Conservation (phyloP, 2,888 invertebrate species). For the Syrphus vitripennis region DNA sequence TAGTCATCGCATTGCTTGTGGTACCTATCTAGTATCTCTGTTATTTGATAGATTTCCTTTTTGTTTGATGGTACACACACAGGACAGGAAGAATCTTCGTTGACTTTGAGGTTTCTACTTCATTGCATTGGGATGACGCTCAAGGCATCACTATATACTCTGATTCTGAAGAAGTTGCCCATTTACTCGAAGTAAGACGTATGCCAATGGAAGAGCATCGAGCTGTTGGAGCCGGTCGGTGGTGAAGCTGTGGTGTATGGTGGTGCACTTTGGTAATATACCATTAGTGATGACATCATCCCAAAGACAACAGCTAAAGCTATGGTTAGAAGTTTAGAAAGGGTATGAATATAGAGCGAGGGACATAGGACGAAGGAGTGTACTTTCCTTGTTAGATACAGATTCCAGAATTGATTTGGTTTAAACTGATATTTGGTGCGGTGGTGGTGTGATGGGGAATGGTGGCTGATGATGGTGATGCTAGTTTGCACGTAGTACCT, state of each 20-base stretch:
- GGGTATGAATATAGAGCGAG: not conserved
- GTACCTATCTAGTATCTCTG: conserved; percentile 26
- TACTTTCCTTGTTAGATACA: conserved; percentile 23
- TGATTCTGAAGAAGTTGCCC: conserved; percentile 1
- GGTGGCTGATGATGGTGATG: too few species aligned
- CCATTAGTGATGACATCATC: conserved; percentile 62
- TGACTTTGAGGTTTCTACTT: conserved; percentile 68
- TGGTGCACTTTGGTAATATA: conserved; percentile 26
- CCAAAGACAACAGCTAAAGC: conserved; percentile 9
- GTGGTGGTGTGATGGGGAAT: too few species aligned
- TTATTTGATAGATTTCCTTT: conserved; percentile 69
- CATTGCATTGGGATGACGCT: conserved; percentile 37
- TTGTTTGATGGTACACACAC: conserved; percentile 51
- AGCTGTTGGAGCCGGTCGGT: not conserved
- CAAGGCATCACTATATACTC: not conserved
- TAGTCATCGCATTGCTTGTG: not conserved
- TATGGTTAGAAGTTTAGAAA: not conserved
- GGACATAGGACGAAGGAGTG: not conserved
- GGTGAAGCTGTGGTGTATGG: conserved; percentile 19
- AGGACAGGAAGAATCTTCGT: conserved; percentile 63
- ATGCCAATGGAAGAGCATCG: conserved; percentile 32
- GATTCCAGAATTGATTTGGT: conserved; percentile 64
- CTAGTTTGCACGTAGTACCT: conserved; percentile 46
- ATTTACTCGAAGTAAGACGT: conserved; percentile 38
- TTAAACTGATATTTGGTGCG: conserved; percentile 60